A percentile compares a stretch with the other conserved stretches of the same genome.
phyloP scores from a whole-genome alignment of 1,140 invertebrate genomes.

The Zophobas atratus region DNA sequence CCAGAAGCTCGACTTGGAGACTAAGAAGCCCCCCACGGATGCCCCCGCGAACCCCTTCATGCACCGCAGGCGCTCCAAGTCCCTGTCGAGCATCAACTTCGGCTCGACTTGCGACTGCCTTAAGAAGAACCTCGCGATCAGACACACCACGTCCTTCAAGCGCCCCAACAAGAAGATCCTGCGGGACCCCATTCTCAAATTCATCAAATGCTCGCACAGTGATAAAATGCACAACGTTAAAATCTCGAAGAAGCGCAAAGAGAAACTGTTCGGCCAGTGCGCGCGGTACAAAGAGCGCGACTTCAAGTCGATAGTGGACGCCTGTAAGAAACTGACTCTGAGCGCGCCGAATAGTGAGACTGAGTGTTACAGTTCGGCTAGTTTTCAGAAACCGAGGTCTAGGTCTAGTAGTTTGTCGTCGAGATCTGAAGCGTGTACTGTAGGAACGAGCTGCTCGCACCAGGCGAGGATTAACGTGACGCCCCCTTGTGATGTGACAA shows the following conservation, averaged over 20 bases:
- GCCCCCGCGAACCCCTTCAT: conserved; percentile 62
- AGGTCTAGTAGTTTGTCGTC: conserved; percentile 14
- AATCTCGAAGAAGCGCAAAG: conserved; percentile 49
- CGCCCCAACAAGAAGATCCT: conserved; percentile 62
- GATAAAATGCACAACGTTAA: conserved; percentile 47
- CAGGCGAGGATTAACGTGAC: conserved; percentile 73
- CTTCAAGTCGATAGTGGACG: conserved; percentile 64
- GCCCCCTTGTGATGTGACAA: conserved; percentile 84
- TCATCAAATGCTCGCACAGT: conserved; percentile 58
- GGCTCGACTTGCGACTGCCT: conserved; percentile 60
- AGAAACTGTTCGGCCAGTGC: conserved; percentile 62
- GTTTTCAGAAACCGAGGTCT: conserved; percentile 57
- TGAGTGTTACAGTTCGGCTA: conserved; percentile 54
- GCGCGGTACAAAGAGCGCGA: conserved; percentile 59
- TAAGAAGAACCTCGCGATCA: conserved; percentile 57
- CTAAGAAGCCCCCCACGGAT: conserved; percentile 41
- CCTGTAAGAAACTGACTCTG: conserved; percentile 65
- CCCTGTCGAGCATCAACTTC: conserved; percentile 64
- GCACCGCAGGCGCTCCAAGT: conserved; percentile 63
- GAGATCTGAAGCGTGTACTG: conserved; percentile 43
- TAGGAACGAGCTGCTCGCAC: conserved; percentile 72
- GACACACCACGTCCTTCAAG: conserved; percentile 65
- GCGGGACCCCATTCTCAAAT: conserved; percentile 64
- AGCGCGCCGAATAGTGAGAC: conserved; percentile 55
- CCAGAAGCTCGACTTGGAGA: conserved; percentile 64